Percentiles rank a stretch among this genome's conserved stretches.
phyloP scores from a whole-genome alignment of 2,797 vertebrate species.

The Octomys mimax region DNA sequence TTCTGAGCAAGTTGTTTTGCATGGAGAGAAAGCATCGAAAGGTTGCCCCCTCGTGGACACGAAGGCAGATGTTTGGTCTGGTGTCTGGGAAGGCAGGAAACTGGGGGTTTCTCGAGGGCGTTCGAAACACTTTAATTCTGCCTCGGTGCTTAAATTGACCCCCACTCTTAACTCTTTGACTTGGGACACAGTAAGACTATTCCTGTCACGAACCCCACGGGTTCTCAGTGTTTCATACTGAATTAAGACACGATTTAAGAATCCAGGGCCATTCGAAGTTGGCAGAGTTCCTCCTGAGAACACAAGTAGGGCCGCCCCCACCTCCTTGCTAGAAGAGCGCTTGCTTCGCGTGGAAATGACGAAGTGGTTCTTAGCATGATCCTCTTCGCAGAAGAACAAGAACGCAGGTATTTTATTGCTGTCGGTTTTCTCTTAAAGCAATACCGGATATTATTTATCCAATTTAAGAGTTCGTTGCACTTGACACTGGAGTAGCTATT shows the following conservation, averaged over 20 bases:
- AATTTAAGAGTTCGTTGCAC: slow-evolving; percentile 30
- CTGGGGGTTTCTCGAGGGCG: background rate
- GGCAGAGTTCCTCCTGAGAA: background rate
- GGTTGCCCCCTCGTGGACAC: background rate
- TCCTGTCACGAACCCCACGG: background rate
- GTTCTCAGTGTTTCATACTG: background rate
- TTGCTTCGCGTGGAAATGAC: slow-evolving; percentile 11
- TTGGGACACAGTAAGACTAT: background rate
- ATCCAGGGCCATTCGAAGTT: background rate
- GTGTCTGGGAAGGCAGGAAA: background rate
- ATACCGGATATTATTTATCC: background rate
- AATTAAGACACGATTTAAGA: background rate
- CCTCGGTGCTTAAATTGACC: background rate
- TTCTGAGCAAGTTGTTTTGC: background rate
- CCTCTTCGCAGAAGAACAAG: slow-evolving; percentile 10
- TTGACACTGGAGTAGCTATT: background rate
- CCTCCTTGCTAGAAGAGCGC: background rate
- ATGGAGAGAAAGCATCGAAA: background rate
- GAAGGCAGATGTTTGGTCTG: background rate
- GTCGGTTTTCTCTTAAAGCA: background rate
- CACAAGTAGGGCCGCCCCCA: background rate
- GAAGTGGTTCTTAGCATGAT: background rate
- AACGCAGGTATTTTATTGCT: background rate
- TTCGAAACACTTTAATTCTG: background rate
- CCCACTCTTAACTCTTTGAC: background rate